phyloP scores from a whole-genome alignment of 1,140 invertebrate species.

The Sarcophaga bullata region DNA sequence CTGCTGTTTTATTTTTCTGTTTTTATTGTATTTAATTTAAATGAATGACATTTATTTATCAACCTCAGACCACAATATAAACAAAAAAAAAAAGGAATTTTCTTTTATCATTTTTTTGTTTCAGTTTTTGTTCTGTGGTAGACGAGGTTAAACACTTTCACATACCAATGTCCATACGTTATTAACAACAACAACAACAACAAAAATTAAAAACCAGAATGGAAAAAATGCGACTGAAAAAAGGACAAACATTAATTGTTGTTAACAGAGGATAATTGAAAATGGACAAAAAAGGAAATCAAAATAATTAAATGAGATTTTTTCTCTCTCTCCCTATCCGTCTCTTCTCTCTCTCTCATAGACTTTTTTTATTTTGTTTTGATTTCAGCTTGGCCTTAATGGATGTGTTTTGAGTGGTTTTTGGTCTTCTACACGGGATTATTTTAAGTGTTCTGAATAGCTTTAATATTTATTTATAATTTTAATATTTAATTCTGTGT shows the following conservation, averaged over 20 bases:
- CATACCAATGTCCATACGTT: neutral
- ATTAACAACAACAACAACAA: neutral
- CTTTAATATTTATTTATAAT: neutral
- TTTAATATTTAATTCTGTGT: neutral
- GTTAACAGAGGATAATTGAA: too few relatives aligned
- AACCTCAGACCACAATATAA: conserved; percentile 8
- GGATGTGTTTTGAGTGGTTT: neutral
- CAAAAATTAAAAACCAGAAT: neutral
- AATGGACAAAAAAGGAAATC: too few relatives aligned
- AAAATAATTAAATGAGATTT: too few relatives aligned
- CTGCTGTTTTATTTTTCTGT: too few relatives aligned
- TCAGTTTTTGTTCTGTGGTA: neutral
- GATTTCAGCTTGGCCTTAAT: neutral
- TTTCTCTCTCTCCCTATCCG: too few relatives aligned
- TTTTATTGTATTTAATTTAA: conserved; percentile 1
- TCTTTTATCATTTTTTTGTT: neutral
- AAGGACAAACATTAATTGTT: too few relatives aligned
- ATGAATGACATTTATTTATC: conserved; percentile 23
- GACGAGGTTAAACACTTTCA: neutral
- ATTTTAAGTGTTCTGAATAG: too few relatives aligned
- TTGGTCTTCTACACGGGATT: neutral
- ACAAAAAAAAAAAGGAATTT: neutral
- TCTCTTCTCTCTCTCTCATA: too few relatives aligned
- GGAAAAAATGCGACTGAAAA: neutral
- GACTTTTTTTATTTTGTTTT: too few relatives aligned